Percentiles rank a stretch among this genome's conserved stretches.
Conservation (phyloP, 2,113 vertebrate genomes). For the Edolisoma coerulescens region DNA sequence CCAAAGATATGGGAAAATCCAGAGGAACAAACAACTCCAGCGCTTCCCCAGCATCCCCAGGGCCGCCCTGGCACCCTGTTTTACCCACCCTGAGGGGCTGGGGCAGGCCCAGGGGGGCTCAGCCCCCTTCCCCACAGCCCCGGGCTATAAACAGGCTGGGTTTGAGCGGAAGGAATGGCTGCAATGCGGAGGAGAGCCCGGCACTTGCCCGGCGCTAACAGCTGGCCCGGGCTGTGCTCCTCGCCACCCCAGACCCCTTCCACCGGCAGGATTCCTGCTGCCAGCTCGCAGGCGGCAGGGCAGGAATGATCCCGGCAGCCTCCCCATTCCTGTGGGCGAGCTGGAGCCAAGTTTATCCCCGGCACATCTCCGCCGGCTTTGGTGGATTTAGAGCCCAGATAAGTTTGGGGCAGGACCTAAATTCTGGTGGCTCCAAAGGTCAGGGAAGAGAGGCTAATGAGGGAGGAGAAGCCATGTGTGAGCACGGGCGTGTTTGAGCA, state of each 20-base stretch:
- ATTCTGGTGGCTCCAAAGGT: constrained; percentile 24
- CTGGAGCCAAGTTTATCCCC: constrained; percentile 60
- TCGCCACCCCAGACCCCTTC: neutral
- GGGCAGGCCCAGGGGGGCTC: neutral
- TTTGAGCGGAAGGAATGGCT: constrained; percentile 67
- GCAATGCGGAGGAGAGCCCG: constrained; percentile 65
- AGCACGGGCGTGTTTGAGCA: neutral
- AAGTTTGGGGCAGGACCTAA: constrained; percentile 19
- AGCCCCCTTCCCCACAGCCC: neutral
- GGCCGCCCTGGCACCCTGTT: rapidly evolving
- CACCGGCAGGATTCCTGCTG: constrained; percentile 48
- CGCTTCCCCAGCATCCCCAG: neutral
- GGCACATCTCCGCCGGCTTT: neutral
- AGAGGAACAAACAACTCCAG: neutral
- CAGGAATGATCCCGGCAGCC: constrained; percentile 1
- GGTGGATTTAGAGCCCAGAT: constrained; percentile 51
- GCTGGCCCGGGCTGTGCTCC: constrained; percentile 48
- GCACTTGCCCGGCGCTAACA: constrained; percentile 55
- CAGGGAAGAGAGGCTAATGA: neutral
- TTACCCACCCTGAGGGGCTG: rapidly evolving
- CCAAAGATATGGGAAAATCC: neutral
- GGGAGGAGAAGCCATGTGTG: neutral
- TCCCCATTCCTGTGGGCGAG: constrained; percentile 48
- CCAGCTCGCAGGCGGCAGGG: constrained; percentile 17
- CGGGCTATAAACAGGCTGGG: constrained; percentile 48